Conservation (phyloP, 2,888 invertebrate genomes). For the Cheilosia vulpina region DNA sequence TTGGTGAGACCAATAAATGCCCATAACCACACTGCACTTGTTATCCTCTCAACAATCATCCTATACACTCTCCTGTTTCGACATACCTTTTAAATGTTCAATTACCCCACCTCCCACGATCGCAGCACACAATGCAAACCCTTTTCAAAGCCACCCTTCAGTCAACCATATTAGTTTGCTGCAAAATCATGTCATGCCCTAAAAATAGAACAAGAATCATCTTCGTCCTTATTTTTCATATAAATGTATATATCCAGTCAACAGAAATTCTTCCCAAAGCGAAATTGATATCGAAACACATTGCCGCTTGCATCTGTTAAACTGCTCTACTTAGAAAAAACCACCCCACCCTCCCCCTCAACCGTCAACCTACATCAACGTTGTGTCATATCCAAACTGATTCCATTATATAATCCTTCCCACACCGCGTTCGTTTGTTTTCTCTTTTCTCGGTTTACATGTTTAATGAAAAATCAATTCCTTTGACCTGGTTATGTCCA, state of each 20-base stretch:
- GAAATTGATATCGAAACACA: slow-evolving; percentile 55
- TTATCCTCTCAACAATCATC: slow-evolving; percentile 9
- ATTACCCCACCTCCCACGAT: slow-evolving; percentile 24
- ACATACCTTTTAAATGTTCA: slow-evolving; percentile 52
- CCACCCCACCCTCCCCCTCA: slow-evolving; percentile 5
- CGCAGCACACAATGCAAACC: slow-evolving; percentile 7
- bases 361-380: slow-evolving; percentile 64
- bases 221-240: slow-evolving; percentile 9
- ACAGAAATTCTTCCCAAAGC: slow-evolving; percentile 30
- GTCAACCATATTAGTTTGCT: slow-evolving; percentile 18
- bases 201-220: slow-evolving; percentile 48
- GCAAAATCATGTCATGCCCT: slow-evolving; percentile 51
- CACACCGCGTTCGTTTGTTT: neutral
- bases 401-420: neutral
- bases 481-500: slow-evolving; percentile 74
- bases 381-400: slow-evolving; percentile 46
- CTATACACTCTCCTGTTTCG: slow-evolving; percentile 20
- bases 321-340: slow-evolving; percentile 33
- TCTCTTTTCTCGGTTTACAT: slow-evolving; percentile 31
- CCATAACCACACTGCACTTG: neutral
- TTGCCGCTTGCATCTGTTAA: slow-evolving; percentile 50
- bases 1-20: too few species aligned
- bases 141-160: slow-evolving; percentile 41
- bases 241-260: slow-evolving; percentile 18
- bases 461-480: slow-evolving; percentile 74